phyloP scores from a whole-genome alignment of 2,888 invertebrate genomes.

The Suillia variegata region DNA sequence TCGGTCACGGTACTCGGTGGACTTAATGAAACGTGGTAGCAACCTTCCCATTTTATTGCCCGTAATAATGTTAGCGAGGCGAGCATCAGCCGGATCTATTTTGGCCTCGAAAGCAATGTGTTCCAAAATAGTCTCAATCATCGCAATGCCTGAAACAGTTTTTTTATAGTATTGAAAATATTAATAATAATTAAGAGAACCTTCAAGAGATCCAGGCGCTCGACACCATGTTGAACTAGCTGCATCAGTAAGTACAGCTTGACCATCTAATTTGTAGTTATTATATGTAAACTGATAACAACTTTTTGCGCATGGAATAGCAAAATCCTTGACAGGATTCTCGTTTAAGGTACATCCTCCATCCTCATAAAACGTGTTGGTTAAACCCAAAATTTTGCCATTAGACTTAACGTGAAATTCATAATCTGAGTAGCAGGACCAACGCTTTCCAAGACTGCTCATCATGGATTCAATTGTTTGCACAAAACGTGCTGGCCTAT shows the following conservation, averaged over 20 bases:
- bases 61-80: constrained; percentile 63
- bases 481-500: constrained; percentile 73
- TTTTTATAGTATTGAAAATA: too few species aligned
- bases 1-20: constrained; percentile 65
- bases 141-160: constrained; percentile 61
- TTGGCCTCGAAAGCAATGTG: constrained; percentile 67
- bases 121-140: constrained; percentile 68
- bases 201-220: constrained; percentile 69
- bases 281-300: constrained; percentile 70
- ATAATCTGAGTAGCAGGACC: constrained; percentile 68
- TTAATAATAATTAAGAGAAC: neutral
- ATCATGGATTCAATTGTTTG: constrained; percentile 76
- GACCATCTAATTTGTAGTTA: constrained; percentile 72
- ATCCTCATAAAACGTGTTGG: constrained; percentile 65
- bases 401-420: constrained; percentile 68
- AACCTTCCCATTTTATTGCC: constrained; percentile 61
- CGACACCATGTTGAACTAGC: constrained; percentile 74
- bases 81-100: constrained; percentile 67
- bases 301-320: constrained; percentile 59
- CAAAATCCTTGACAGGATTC: constrained; percentile 49
- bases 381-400: constrained; percentile 73
- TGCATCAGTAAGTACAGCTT: constrained; percentile 70
- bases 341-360: constrained; percentile 67
- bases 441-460: constrained; percentile 71
- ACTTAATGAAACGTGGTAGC: constrained; percentile 63